Conservation (phyloP, 2,113 vertebrate genomes). For the Laterallus jamaicensis region DNA sequence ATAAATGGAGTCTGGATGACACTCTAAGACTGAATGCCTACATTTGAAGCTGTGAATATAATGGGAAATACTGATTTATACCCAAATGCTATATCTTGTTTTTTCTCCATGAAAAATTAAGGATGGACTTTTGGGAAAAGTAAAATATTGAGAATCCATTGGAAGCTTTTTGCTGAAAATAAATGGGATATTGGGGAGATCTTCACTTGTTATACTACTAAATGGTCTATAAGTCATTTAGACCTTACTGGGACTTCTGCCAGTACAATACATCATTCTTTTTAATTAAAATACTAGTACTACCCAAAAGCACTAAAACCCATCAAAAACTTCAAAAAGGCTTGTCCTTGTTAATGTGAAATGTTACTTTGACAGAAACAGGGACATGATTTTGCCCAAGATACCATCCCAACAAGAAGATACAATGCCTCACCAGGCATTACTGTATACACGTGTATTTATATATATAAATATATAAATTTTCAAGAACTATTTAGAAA, state of each 20-base stretch:
- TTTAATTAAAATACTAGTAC: slow-evolving; percentile 61
- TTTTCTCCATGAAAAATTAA: slow-evolving; percentile 42
- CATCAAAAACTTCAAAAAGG: neutral
- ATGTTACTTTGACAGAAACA: neutral
- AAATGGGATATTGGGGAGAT: slow-evolving; percentile 50
- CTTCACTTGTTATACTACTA: slow-evolving; percentile 51
- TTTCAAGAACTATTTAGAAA: neutral
- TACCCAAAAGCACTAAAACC: slow-evolving; percentile 47
- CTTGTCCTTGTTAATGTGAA: neutral
- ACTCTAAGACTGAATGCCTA: neutral
- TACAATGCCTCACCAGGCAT: neutral
- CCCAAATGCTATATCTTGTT: neutral
- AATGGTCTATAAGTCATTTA: slow-evolving; percentile 63
- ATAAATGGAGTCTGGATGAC: neutral
- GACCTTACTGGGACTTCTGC: slow-evolving; percentile 50
- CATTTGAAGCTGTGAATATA: neutral
- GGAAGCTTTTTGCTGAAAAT: slow-evolving; percentile 55
- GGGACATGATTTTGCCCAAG: neutral
- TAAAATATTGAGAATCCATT: slow-evolving; percentile 54
- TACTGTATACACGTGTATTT: neutral
- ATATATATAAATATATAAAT: neutral
- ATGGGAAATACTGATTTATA: slow-evolving; percentile 42
- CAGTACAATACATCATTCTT: slow-evolving; percentile 53
- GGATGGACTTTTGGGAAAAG: slow-evolving; percentile 35
- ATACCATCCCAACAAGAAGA: neutral